Base-by-base conservation (phyloP, 2,113 vertebrate species). In the Spheniscus mendiculus region DNA sequence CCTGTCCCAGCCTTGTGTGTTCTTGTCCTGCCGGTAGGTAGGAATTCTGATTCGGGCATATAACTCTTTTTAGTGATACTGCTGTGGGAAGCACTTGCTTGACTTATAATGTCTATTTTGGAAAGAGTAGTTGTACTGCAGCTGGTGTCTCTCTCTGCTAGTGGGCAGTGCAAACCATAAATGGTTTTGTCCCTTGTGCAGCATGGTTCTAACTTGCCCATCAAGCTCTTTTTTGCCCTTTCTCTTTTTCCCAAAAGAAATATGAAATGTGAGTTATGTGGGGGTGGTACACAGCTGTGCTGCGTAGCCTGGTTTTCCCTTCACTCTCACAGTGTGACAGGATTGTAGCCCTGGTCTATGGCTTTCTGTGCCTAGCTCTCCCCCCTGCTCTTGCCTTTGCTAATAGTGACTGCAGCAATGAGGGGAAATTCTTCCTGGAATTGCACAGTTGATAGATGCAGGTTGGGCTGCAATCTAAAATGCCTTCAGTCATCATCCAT, bases 21-120 rank as follows among this genome's bases (percentile, higher is more conserved):
- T 63, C 6, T 18, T 69, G 12, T 21, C 16, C 5, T 26, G 8
- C 3, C 0, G 1, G 13, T 1, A 44, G 29, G 23, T 12, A 38
- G 11, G 22, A n/a, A 3, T 42, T 82, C 38, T 61, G n/a, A 3
- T 55, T 40, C 78, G 25, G 50, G 2, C 2, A 3, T 12, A 3
- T 26, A 21, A 20, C 5, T 45, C 3, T 42, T 27, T 2, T 9
- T 11, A 9, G 38, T 19, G 5, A 9, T 38, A 1, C 1, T 58
- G 21, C 17, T 2, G 2, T 15, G 21, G 29, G 27, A 87, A 82
- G 29, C 1, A 1, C 6, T 59, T 50, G 12, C 20, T 74, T 83
- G 45, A 44, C 8, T 13, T 26, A 15, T 29, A 11, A 25, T 38
- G 2, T 25, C 20, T 62, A 0, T 50, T 84, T 66, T 50, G 10